Evolutionary conservation across 2,797 vertebrate genomes (phyloP), one percentile per base, ranked within the genome.

Genomic region (Lutjanus campechanus): DNA sequence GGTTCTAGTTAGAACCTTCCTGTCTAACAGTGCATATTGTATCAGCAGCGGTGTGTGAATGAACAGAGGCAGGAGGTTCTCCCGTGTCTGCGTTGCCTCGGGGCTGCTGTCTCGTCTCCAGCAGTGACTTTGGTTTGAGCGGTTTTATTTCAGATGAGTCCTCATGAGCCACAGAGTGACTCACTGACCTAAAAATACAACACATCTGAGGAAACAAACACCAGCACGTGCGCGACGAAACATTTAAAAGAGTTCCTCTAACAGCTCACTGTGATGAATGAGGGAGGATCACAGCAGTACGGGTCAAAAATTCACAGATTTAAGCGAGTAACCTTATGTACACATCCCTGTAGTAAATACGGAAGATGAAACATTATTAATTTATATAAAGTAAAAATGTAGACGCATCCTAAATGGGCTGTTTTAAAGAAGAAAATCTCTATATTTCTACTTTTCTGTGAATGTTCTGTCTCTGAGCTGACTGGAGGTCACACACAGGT

Each of bases 131-230:
- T 87, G 67, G 69, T 59, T 71, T 70, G 56, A 17, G 41, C 73
- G 81, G 81, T 79, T 89, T 71, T 56, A 61, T 81, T 76, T 79
- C 56, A 36, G 62, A 73, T 76, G 77, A 84, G 74, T 83, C 79
- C 54, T 82, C 43, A 70, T 58, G 76, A 82, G 84, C 54, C 51
- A 20, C 49, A 20, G 46, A 19, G 61, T 88, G 88, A 90, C 70
- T 87, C 88, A 87, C 65, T 77, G 69, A 80, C 73, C 54, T 75
- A 51, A 72, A 78, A 88, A 84, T 69, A 80, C 83, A 75, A 69
- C 22, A 25, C 56, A 60, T 51, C 53, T 49, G 36, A 70, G 51
- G 16, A 51, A 84, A 79, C 46, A 13, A 84, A 79, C 46, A 13
- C 3, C 5, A 25, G 29, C 29, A 36, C 20, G 13, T 44, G 43